phyloP scores from a whole-genome alignment of 92 coral and sea anemone species.

The Pocillopora grandis region DNA sequence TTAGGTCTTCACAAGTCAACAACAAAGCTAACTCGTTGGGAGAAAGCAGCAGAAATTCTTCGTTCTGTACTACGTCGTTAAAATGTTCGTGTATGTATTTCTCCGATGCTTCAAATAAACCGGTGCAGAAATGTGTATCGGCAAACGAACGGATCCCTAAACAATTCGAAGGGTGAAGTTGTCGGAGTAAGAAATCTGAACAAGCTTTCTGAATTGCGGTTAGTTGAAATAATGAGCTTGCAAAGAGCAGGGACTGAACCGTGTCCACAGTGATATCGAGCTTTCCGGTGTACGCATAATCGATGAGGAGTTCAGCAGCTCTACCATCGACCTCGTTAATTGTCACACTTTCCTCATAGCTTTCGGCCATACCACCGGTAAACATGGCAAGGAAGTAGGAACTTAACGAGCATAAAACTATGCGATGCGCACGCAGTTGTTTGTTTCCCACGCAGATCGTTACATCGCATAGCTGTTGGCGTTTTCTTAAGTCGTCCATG shows the following conservation, averaged over 20 bases:
- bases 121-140: slow-evolving; percentile 72
- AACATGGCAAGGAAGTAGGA: slow-evolving; percentile 89
- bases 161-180: slow-evolving; percentile 86
- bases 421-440: slow-evolving; percentile 64
- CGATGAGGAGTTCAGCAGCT: slow-evolving; percentile 65
- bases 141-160: slow-evolving; percentile 86
- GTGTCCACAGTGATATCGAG: slow-evolving; percentile 75
- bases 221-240: slow-evolving; percentile 77
- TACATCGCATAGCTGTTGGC: slow-evolving; percentile 79
- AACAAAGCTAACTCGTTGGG: slow-evolving; percentile 66
- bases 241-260: slow-evolving; percentile 72
- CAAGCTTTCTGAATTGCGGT: slow-evolving; percentile 84
- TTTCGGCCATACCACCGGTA: slow-evolving; percentile 79
- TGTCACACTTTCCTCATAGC: slow-evolving; percentile 65
- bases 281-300: slow-evolving; percentile 88
- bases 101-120: slow-evolving; percentile 62
- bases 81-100: slow-evolving; percentile 82
- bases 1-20: slow-evolving; percentile 74
- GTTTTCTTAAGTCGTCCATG: slow-evolving; percentile 83
- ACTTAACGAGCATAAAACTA: slow-evolving; percentile 78
- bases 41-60: slow-evolving; percentile 79
- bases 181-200: slow-evolving; percentile 73
- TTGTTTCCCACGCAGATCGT: slow-evolving; percentile 70
- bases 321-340: slow-evolving; percentile 71
- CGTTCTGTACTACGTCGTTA: slow-evolving; percentile 75